Base-by-base conservation (phyloP, 2,797 vertebrate species). In the Periparus ater region DNA sequence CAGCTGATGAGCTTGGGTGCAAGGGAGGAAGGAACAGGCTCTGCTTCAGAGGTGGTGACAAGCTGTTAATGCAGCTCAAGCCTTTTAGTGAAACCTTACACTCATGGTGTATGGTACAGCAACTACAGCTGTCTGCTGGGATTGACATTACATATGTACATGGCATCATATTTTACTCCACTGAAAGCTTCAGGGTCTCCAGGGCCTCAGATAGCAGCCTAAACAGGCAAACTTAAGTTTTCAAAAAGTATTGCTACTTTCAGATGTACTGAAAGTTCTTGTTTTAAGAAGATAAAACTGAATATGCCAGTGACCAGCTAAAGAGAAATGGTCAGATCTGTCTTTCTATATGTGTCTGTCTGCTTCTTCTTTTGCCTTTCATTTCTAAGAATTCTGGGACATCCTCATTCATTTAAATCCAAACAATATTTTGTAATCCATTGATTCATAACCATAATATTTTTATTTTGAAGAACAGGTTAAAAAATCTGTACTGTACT, bases 31-130 rank as follows among this genome's bases (percentile, higher is more conserved):
- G 58, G 63, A 84, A 22, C 44, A 91, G 79, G 73, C 91, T 84
- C 47, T 90, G 66, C 75, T 23, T 83, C 68, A 47, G 76, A 54
- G 65, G 40, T 0, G 0, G 62, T 65, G n/a, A 34, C 89, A 93
- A 65, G 58, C 94, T 90, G 94, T 88, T 88, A 45, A 72, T 80
- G 85, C 73, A 65, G n/a, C 79, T 85, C 53, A 23, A 74, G 47
- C 61, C 83, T 62, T 78, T 78, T 54, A 65, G 73, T 91, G 95
- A 94, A 92, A 92, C 63, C 68, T 78, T 85, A 79, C n/a, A 12
- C 84, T 65, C 4, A 0, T 13, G 30, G 40, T 13, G 2, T 48
- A 29, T 85, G 72, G n/a, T 51, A 18, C 81, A 66, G 93, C 86
- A 72, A 25, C 67, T 50, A 15, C 79, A 54, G 73, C 88, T 83